Evolutionary conservation across 2,113 vertebrate species (phyloP).

Genomic region (Chloropsis hardwickii): DNA sequence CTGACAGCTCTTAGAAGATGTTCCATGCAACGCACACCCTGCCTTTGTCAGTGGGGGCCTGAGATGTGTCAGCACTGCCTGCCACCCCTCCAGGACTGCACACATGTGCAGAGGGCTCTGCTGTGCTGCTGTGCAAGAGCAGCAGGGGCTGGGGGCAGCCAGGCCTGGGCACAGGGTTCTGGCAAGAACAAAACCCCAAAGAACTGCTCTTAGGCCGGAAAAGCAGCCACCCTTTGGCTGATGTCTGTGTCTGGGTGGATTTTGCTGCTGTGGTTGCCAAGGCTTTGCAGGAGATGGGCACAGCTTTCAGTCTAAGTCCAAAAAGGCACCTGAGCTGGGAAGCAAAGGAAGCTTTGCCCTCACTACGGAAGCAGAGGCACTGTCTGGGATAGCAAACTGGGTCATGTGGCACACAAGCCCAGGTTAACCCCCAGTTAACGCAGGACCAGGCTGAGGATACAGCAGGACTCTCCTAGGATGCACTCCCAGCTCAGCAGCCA

Average conservation of each 20-base stretch:
- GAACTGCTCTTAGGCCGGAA: not conserved
- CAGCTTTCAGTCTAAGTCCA: not conserved
- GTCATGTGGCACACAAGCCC: not conserved
- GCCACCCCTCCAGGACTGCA: not conserved
- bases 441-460: not conserved
- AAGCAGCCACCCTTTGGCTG: not conserved
- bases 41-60: not conserved
- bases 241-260: not conserved
- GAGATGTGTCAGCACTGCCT: not conserved
- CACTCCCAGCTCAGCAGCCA: not conserved
- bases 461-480: not conserved
- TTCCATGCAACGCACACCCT: not conserved
- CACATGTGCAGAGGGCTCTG: rapidly evolving
- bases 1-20: not conserved
- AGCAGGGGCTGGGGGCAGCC: not conserved
- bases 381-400: rapidly evolving
- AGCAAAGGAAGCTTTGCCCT: not conserved
- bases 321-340: not conserved
- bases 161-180: not conserved
- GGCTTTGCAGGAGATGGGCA: not conserved
- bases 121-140: not conserved
- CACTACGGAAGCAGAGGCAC: not conserved
- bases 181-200: not conserved
- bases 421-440: not conserved
- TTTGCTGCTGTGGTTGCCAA: rapidly evolving